Conservation (phyloP, 2,797 vertebrate species). For the Enteromius thamalakanensis region DNA sequence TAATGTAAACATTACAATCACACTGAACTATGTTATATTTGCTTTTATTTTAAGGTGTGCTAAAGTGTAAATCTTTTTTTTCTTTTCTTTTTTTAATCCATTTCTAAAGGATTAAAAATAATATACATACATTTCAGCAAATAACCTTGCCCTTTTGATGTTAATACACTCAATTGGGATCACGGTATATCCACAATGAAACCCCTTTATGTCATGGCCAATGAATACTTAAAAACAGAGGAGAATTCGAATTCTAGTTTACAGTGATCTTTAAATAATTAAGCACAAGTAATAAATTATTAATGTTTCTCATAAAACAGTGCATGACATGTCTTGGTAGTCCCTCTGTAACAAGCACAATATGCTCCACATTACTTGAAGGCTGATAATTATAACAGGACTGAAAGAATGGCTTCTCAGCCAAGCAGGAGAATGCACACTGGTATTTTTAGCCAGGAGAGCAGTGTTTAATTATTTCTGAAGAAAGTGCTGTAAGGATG, state of each 20-base stretch:
- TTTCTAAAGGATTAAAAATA: not conserved
- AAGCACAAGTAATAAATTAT: slow-evolving; percentile 5
- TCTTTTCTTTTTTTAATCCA: not conserved
- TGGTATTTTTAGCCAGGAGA: slow-evolving; percentile 34
- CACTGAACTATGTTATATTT: not conserved
- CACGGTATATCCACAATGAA: not conserved
- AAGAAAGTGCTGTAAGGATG: slow-evolving; percentile 24
- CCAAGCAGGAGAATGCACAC: not conserved
- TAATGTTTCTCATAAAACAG: slow-evolving; percentile 23
- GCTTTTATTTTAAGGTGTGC: not conserved
- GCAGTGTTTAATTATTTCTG: slow-evolving; percentile 48
- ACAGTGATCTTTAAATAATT: slow-evolving; percentile 31
- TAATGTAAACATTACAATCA: not conserved
- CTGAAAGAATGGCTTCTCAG: slow-evolving; percentile 20
- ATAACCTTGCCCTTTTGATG: not conserved
- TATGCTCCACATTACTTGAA: slow-evolving; percentile 8
- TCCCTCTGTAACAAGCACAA: slow-evolving; percentile 27
- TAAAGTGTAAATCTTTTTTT: not conserved
- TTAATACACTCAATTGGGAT: slow-evolving; percentile 1
- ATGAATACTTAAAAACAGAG: slow-evolving; percentile 11
- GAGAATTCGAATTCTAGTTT: slow-evolving; percentile 1
- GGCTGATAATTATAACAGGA: slow-evolving; percentile 28
- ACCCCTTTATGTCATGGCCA: not conserved
- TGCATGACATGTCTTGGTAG: slow-evolving; percentile 14
- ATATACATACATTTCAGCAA: not conserved